These are phyloP conservation scores for Xiphophorus hellerii DNA, from an alignment of 2,113 vertebrate species.

Conservation along the genomic window DNA sequence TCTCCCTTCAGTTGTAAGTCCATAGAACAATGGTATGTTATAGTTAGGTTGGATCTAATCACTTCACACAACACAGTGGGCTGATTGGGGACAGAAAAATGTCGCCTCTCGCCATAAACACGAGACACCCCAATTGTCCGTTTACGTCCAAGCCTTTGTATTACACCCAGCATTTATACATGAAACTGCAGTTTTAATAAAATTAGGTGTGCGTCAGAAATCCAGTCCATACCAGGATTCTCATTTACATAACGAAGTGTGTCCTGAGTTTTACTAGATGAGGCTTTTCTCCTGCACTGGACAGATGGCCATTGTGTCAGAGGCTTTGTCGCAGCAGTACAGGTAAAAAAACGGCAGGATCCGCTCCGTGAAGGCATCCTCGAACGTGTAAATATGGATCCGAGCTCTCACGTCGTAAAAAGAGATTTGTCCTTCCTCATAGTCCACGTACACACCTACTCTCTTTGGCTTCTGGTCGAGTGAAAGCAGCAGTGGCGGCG, in stretches of 20 bases:
- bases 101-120: no score
- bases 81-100: no score
- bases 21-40: no score
- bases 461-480: constrained; percentile 76
- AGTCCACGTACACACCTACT: constrained; percentile 88
- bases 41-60: no score
- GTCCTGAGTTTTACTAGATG: constrained; percentile 66
- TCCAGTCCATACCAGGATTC: neutral
- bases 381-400: constrained; percentile 86
- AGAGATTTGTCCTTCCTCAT: constrained; percentile 86
- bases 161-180: neutral
- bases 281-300: constrained; percentile 50
- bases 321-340: constrained; percentile 83
- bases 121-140: neutral
- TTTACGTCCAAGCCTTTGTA: neutral
- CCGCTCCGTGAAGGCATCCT: constrained; percentile 83
- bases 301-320: constrained; percentile 76
- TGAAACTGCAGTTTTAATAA: neutral
- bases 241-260: neutral
- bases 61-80: no score
- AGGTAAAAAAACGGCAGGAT: constrained; percentile 87
- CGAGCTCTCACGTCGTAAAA: constrained; percentile 84
- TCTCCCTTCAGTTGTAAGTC: no score
- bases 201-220: neutral
- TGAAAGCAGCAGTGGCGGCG: constrained; percentile 68